A percentile compares a stretch with the other conserved stretches of the same genome.
Conservation (phyloP, 92 coral and sea anemone species). For the Virgularia gustaviana region DNA sequence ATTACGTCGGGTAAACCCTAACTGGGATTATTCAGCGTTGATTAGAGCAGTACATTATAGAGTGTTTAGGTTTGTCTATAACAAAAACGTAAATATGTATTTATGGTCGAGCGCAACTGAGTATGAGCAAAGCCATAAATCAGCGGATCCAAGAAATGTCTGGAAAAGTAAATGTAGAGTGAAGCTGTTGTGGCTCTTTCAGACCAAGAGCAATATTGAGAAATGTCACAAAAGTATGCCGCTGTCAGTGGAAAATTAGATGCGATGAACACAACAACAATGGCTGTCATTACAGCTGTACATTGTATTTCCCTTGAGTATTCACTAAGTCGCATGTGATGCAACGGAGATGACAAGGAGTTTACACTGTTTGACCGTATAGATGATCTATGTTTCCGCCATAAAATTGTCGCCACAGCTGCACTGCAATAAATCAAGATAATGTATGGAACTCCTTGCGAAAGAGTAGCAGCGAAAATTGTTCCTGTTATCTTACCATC, state of each 20-base stretch:
- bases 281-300: background rate
- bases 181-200: background rate
- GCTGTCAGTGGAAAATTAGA: background rate
- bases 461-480: background rate
- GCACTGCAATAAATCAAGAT: constrained; percentile 8
- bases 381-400: background rate
- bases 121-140: background rate
- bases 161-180: background rate
- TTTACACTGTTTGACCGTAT: too few species aligned
- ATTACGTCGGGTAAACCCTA: too few species aligned
- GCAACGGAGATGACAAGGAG: too few species aligned
- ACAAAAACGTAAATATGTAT: too few species aligned
- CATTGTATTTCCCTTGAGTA: background rate
- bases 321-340: too few species aligned
- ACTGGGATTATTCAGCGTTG: too few species aligned
- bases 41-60: too few species aligned
- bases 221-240: background rate
- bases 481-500: background rate
- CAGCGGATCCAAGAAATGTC: background rate
- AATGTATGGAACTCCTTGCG: background rate
- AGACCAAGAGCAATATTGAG: background rate
- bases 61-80: too few species aligned
- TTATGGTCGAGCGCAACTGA: background rate
- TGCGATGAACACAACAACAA: background rate
- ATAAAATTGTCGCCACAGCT: background rate